phyloP scores from a whole-genome alignment of 2,888 invertebrate genomes.

The Chaitophorus viminalis region DNA sequence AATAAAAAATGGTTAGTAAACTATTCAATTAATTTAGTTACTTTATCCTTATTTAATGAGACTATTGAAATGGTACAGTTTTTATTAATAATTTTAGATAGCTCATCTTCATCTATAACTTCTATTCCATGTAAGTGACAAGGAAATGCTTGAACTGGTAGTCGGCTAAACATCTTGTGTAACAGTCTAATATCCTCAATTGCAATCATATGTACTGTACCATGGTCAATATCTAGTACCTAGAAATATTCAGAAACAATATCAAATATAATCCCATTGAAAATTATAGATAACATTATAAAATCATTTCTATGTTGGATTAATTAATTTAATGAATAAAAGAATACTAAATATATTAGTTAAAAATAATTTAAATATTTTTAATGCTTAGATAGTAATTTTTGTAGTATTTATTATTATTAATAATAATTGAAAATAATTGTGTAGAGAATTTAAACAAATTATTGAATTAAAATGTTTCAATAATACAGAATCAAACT shows the following conservation, averaged over 20 bases:
- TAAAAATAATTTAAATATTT: too few relatives aligned
- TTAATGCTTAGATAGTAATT: background rate
- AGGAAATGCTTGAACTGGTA: slow-evolving; percentile 38
- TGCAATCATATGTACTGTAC: background rate
- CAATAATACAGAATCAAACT: background rate
- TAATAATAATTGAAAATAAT: background rate
- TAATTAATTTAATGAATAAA: too few relatives aligned
- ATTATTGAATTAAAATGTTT: background rate
- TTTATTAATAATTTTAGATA: slow-evolving; percentile 1
- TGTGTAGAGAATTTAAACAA: background rate
- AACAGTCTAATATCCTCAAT: slow-evolving; percentile 20
- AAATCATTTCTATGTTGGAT: too few relatives aligned
- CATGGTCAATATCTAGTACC: slow-evolving; percentile 35
- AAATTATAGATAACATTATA: too few relatives aligned
- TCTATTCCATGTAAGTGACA: slow-evolving; percentile 45
- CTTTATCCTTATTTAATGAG: slow-evolving; percentile 10
- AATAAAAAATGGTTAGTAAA: background rate
- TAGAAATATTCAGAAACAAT: slow-evolving; percentile 5
- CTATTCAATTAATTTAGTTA: background rate
- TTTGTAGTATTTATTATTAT: background rate
- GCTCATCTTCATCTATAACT: background rate
- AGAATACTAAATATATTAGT: too few relatives aligned
- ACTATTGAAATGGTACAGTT: slow-evolving; percentile 30
- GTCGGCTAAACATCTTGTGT: slow-evolving; percentile 2
- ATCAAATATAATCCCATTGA: background rate